These are phyloP conservation scores for Ophion ventricosus DNA, from an alignment of 2,888 invertebrate genomes.

Conservation along the genomic window DNA sequence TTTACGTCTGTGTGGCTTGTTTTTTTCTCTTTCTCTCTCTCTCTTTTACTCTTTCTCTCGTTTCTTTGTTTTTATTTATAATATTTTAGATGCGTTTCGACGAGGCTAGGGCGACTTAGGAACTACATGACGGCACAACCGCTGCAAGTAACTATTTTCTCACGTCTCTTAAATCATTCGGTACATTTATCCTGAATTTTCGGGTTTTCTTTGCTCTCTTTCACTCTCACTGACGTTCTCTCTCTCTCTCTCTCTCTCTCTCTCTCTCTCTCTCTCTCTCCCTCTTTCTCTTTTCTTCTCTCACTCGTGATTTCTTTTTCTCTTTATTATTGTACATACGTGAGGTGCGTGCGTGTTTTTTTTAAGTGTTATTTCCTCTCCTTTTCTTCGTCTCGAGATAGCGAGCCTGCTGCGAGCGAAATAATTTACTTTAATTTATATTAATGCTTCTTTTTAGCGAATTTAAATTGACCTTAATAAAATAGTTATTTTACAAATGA, in stretches of 20 bases:
- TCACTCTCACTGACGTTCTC: constrained; percentile 55
- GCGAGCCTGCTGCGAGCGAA: neutral
- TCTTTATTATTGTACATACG: constrained; percentile 41
- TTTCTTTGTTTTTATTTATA: constrained; percentile 58
- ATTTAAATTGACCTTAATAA: neutral
- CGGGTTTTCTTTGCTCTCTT: constrained; percentile 40
- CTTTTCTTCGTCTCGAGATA: neutral
- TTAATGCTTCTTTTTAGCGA: no score
- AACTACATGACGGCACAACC: constrained; percentile 84
- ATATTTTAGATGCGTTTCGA: constrained; percentile 77
- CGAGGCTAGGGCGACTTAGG: constrained; percentile 84
- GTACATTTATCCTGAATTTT: constrained; percentile 43
- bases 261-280: constrained; percentile 48
- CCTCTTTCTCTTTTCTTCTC: no score
- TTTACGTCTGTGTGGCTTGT: constrained; percentile 32
- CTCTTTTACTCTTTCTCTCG: constrained; percentile 52
- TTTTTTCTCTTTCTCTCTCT: constrained; percentile 47
- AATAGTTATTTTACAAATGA: neutral
- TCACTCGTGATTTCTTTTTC: constrained; percentile 45
- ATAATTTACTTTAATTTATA: neutral
- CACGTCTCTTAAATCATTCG: constrained; percentile 42
- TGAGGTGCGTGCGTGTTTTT: constrained; percentile 28
- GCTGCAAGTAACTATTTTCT: constrained; percentile 82
- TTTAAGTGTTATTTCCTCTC: neutral
- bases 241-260: constrained; percentile 54